A percentile compares a stretch with the other conserved stretches of the same genome.
phyloP scores from a whole-genome alignment of 2,113 vertebrate genomes.

The Pogonocichla stellata region DNA sequence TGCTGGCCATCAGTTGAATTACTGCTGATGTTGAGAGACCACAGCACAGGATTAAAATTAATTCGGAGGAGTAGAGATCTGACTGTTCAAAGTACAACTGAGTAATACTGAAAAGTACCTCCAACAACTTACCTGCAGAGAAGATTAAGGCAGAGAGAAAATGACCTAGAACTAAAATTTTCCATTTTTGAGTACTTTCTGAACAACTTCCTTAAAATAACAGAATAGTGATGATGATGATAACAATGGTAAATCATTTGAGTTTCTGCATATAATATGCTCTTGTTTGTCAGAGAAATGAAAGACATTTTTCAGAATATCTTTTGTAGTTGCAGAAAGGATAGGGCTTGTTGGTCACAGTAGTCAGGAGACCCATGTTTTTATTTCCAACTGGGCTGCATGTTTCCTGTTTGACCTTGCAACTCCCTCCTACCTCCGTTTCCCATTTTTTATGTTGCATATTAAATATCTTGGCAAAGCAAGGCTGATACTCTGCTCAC shows the following conservation, averaged over 20 bases:
- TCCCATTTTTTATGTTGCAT: neutral
- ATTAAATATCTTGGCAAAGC: neutral
- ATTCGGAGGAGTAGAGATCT: neutral
- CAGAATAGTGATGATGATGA: too few relatives aligned
- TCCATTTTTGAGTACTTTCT: neutral
- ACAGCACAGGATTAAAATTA: neutral
- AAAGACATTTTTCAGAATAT: neutral
- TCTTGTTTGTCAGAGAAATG: neutral
- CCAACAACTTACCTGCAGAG: neutral
- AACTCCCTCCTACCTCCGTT: neutral
- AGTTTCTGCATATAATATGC: neutral
- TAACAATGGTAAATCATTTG: neutral
- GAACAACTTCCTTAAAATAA: neutral
- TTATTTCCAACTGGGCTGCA: conserved; percentile 30
- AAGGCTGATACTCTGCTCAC: neutral
- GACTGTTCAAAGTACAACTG: neutral
- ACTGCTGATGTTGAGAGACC: neutral
- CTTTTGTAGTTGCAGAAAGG: neutral
- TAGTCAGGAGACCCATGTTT: neutral
- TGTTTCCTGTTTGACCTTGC: conserved; percentile 18
- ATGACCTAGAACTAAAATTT: neutral
- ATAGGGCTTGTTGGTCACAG: neutral
- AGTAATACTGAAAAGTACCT: neutral
- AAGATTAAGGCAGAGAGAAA: neutral
- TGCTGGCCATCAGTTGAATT: conserved; percentile 15